Evolutionary conservation across 1,140 invertebrate species (phyloP).

Genomic region (Acromyrmex echinatior): DNA sequence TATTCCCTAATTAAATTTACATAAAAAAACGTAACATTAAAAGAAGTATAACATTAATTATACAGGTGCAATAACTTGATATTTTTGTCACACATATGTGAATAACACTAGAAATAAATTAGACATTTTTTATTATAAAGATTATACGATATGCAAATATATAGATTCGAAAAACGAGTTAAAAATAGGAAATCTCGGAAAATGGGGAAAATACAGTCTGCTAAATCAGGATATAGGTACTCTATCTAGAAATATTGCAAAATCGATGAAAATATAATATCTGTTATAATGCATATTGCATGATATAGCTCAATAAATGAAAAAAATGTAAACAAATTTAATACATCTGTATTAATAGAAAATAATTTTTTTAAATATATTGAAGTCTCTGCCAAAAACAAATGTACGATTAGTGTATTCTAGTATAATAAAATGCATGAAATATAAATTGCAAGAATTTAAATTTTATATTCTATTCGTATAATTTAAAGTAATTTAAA

Average conservation of each 20-base stretch:
- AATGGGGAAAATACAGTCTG: not conserved
- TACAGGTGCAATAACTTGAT: not conserved
- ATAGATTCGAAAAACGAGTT: not conserved
- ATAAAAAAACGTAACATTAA: not conserved
- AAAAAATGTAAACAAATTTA: not conserved
- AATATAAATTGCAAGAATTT: not conserved
- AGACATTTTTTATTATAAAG: conserved; percentile 5
- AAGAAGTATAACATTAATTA: not conserved
- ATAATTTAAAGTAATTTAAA: not conserved
- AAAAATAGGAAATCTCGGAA: conserved; percentile 5
- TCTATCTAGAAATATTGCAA: not conserved
- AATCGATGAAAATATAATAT: not conserved
- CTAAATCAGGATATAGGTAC: not conserved
- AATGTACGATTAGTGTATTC: not conserved
- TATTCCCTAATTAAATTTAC: not conserved
- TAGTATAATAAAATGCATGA: not conserved
- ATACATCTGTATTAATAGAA: not conserved
- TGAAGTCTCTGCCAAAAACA: not conserved
- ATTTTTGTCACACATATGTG: not conserved
- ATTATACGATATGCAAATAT: conserved; percentile 3
- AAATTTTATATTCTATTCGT: not conserved
- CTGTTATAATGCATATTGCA: not conserved
- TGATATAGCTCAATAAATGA: not conserved
- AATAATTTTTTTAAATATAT: not conserved
- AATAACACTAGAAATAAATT: not conserved